Evolutionary conservation across 2,797 vertebrate genomes (phyloP).

Genomic region (Schizothorax lantsangensis): DNA sequence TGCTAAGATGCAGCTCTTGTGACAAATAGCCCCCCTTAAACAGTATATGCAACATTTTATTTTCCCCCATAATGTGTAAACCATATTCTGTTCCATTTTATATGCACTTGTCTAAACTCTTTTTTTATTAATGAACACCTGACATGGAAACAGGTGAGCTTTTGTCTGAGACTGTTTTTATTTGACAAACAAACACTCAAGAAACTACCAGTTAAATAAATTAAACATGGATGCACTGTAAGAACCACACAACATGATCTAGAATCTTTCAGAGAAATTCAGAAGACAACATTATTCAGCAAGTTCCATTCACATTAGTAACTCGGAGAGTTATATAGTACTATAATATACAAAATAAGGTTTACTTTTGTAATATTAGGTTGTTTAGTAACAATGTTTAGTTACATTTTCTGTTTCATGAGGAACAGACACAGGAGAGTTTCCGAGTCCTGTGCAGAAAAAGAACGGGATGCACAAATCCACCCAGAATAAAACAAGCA

Average conservation of each 20-base stretch:
- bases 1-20: no score
- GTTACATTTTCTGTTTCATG: neutral
- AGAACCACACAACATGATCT: neutral
- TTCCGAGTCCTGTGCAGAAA: neutral
- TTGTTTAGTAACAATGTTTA: neutral
- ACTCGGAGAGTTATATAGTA: neutral
- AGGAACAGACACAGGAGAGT: neutral
- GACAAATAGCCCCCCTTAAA: no score
- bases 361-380: neutral
- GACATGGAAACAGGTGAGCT: no score
- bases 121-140: no score
- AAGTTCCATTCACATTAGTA: neutral
- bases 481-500: slow-evolving; percentile 12
- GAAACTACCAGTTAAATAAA: neutral
- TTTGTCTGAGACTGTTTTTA: neutral
- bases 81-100: no score
- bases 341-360: neutral
- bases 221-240: neutral
- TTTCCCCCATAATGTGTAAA: no score
- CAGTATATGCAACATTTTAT: no score
- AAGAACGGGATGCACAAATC: slow-evolving; percentile 7
- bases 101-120: no score
- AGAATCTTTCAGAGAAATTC: neutral
- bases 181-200: neutral
- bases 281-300: neutral